Conservation (phyloP, 2,113 vertebrate species). For the Hippocampus mohnikei region DNA sequence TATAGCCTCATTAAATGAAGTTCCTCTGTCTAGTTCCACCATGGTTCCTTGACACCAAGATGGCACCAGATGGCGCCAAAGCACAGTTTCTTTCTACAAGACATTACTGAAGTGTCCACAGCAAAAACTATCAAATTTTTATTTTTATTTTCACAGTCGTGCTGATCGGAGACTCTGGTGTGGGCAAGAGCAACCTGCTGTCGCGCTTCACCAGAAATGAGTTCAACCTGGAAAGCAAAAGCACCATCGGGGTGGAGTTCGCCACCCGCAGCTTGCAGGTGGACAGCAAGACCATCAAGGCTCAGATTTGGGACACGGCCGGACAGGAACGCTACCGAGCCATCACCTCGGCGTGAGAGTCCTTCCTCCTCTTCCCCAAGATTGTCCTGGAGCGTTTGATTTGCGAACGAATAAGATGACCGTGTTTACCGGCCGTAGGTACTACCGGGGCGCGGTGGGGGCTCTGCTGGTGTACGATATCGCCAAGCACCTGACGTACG, state of each 20-base stretch:
- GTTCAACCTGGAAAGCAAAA: constrained; percentile 95
- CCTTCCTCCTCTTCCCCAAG: no score
- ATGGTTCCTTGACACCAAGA: no score
- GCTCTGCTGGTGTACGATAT: constrained; percentile 90
- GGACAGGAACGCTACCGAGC: constrained; percentile 96
- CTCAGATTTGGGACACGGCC: constrained; percentile 96
- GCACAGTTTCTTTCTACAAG: background rate
- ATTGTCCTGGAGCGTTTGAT: no score
- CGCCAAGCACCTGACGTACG: constrained; percentile 89
- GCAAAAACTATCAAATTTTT: background rate
- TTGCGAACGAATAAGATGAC: no score
- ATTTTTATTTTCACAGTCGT: constrained; percentile 73
- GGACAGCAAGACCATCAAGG: constrained; percentile 95
- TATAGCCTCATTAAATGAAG: no score
- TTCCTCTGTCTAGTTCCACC: no score
- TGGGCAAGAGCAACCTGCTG: constrained; percentile 91
- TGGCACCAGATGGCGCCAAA: no score
- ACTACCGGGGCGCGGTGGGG: constrained; percentile 86
- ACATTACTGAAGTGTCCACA: background rate
- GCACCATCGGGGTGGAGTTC: constrained; percentile 96
- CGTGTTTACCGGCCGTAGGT: constrained; percentile 61
- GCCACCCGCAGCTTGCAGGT: constrained; percentile 97
- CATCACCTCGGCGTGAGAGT: constrained; percentile 92
- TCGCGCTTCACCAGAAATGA: constrained; percentile 93
- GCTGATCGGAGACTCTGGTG: constrained; percentile 90